phyloP scores from a whole-genome alignment of 2,113 vertebrate genomes.

The Dendropsophus ebraccatus region DNA sequence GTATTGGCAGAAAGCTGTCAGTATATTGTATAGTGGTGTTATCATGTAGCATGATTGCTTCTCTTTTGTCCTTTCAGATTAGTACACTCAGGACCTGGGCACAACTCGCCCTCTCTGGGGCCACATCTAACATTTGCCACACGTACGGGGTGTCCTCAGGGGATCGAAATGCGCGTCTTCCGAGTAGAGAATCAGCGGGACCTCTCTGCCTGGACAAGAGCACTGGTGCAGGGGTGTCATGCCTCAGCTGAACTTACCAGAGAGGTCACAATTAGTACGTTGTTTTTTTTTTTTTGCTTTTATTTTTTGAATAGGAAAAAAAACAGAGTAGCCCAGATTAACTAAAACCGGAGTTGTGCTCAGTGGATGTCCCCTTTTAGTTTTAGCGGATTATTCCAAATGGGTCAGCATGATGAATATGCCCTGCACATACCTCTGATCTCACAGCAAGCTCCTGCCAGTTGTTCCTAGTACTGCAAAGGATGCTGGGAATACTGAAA shows the following conservation, averaged over 20 bases:
- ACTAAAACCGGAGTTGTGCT: too few relatives aligned
- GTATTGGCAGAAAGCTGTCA: too few relatives aligned
- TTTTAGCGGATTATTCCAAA: background rate
- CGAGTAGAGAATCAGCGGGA: slow-evolving; percentile 94
- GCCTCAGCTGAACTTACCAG: slow-evolving; percentile 87
- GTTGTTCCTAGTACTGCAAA: background rate
- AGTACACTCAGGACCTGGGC: slow-evolving; percentile 87
- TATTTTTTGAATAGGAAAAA: too few relatives aligned
- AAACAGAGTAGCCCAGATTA: too few relatives aligned
- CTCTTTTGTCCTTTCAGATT: slow-evolving; percentile 73
- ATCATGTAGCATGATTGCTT: background rate
- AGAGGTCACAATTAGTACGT: slow-evolving; percentile 79
- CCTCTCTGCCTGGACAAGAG: slow-evolving; percentile 89
- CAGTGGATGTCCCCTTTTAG: too few relatives aligned
- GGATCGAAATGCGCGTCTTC: slow-evolving; percentile 92
- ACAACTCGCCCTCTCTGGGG: slow-evolving; percentile 81
- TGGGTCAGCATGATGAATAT: background rate
- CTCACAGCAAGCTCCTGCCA: background rate
- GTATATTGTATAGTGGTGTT: background rate
- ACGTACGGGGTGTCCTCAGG: slow-evolving; percentile 87
- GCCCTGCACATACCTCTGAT: background rate
- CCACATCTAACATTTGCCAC: slow-evolving; percentile 90
- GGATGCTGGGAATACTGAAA: background rate
- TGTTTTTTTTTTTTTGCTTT: background rate
- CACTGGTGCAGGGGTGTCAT: slow-evolving; percentile 91